These are phyloP conservation scores for Nasonia longicornis DNA, from an alignment of 1,140 invertebrate species.

Conservation along the genomic window DNA sequence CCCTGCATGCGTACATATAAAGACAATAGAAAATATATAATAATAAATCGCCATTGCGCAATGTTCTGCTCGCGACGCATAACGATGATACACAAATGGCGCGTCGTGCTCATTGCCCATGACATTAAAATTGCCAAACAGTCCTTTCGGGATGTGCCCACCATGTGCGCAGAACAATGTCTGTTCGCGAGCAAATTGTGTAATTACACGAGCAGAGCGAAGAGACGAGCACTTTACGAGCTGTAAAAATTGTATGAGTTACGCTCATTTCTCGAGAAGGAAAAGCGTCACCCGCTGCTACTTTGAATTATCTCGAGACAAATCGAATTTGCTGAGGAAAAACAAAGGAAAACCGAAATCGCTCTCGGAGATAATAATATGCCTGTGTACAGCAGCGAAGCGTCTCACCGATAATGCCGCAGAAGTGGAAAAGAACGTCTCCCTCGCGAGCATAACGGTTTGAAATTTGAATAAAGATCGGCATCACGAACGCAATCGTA, in stretches of 20 bases:
- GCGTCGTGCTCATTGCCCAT: conserved; percentile 14
- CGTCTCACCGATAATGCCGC: no score
- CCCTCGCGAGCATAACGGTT: no score
- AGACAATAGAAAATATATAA: not conserved
- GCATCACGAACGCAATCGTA: no score
- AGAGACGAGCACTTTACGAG: not conserved
- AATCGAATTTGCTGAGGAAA: no score
- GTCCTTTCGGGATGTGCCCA: not conserved
- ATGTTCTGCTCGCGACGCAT: not conserved
- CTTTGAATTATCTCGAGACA: no score
- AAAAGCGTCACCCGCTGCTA: no score
- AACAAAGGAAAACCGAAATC: no score
- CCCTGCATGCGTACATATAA: not conserved
- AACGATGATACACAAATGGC: conserved; percentile 2
- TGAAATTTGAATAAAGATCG: no score
- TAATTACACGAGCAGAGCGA: not conserved
- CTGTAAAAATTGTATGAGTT: not conserved
- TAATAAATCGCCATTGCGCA: conserved; percentile 19
- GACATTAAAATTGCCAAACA: conserved; percentile 15
- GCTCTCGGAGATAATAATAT: no score
- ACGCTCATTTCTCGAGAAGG: not conserved
- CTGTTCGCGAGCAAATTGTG: not conserved
- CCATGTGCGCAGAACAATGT: not conserved
- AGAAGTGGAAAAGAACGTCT: no score
- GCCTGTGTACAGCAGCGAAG: no score